Percentiles rank a stretch among this genome's conserved stretches.
Evolutionary conservation across 2,888 invertebrate species (phyloP).

Genomic region (Drosophila cognata): DNA sequence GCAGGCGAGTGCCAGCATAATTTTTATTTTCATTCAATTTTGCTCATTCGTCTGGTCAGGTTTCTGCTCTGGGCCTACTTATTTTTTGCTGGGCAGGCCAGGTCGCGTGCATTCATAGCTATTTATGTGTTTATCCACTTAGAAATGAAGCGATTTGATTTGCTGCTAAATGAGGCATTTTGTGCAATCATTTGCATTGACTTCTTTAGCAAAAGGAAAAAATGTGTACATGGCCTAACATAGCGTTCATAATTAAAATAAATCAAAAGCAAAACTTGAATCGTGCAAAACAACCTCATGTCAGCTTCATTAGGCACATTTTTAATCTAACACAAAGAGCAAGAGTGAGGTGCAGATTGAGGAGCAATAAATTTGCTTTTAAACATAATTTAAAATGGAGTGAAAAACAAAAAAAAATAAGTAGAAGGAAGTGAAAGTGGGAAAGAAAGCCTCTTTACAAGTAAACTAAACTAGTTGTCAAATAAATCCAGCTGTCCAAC

Average conservation of each 20-base stretch:
- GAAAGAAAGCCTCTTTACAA: not conserved
- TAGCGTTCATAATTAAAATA: conserved; percentile 11
- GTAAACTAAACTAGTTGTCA: not conserved
- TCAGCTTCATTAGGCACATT: conserved; percentile 21
- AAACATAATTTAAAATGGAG: not conserved
- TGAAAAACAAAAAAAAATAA: not conserved
- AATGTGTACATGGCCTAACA: not conserved
- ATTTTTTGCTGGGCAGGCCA: not conserved
- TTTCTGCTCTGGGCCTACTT: conserved; percentile 14
- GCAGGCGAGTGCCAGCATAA: conserved; percentile 64
- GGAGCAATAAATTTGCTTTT: not conserved
- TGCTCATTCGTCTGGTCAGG: conserved; percentile 67
- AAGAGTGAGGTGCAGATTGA: not conserved
- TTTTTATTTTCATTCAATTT: conserved; percentile 81
- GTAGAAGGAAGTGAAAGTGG: not conserved
- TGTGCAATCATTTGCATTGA: conserved; percentile 80
- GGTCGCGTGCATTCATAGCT: conserved; percentile 52
- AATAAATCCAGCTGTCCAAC: not conserved
- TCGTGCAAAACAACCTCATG: not conserved
- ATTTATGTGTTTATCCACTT: conserved; percentile 78
- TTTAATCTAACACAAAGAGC: not conserved
- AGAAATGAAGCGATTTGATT: conserved; percentile 79
- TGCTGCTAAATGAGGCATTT: conserved; percentile 76
- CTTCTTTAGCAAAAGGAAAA: conserved; percentile 28
- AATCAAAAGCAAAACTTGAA: conserved; percentile 16